These are phyloP conservation scores for Leptobrachium ailaonicum DNA, from an alignment of 2,113 vertebrate genomes.

Conservation along the genomic window DNA sequence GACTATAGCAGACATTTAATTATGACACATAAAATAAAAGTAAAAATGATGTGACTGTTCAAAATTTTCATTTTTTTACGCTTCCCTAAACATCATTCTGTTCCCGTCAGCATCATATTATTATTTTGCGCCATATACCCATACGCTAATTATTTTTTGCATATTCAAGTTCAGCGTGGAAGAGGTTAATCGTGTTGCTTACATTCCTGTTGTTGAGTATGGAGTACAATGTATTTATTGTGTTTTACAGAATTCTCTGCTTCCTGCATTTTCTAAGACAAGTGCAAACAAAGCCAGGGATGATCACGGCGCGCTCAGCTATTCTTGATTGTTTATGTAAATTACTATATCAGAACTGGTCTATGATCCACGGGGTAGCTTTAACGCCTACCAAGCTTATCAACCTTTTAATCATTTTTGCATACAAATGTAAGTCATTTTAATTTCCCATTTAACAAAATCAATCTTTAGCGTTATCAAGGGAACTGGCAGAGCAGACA, in stretches of 20 bases:
- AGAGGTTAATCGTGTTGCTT: neutral
- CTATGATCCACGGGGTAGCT: slow-evolving; percentile 5
- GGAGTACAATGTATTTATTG: neutral
- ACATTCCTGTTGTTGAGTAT: neutral
- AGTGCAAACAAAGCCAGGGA: slow-evolving; percentile 30
- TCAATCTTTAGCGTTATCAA: slow-evolving; percentile 46
- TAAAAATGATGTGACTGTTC: no score
- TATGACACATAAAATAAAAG: no score
- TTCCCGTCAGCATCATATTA: no score
- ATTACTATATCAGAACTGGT: slow-evolving; percentile 6
- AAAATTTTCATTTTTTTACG: no score
- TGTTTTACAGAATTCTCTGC: neutral
- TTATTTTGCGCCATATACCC: no score
- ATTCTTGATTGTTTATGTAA: slow-evolving; percentile 48
- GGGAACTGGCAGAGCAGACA: slow-evolving; percentile 38
- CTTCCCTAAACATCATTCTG: no score
- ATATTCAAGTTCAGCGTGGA: no score
- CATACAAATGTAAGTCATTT: slow-evolving; percentile 49
- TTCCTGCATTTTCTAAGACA: slow-evolving; percentile 7
- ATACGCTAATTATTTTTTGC: no score
- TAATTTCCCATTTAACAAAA: slow-evolving; percentile 49
- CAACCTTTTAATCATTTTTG: slow-evolving; percentile 45
- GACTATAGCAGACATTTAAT: no score
- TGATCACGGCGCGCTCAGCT: slow-evolving; percentile 24
- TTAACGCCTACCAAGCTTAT: slow-evolving; percentile 44